Base-by-base conservation (phyloP, 1,140 invertebrate species). In the Zaprionus tsacasi region DNA sequence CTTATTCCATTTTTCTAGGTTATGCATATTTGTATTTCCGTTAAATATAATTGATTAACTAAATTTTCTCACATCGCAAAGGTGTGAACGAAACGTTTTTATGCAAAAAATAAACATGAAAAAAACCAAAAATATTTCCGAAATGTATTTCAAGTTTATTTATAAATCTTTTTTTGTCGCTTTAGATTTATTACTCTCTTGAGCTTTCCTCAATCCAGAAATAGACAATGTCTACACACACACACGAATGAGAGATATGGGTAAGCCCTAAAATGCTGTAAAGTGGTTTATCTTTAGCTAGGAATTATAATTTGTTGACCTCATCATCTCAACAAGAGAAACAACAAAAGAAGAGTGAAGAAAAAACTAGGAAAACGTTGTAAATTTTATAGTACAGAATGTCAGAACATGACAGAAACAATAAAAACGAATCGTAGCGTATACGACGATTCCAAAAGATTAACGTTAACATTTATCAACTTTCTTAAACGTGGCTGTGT, bases 381-480 rank as follows among this genome's bases (percentile, higher is more conserved):
- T 87, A 72, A 55, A 65, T 72, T 59, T 68, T 67, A n/a, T 72
- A 52, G 36, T 55, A 60, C 64, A 55, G 57, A 74, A 57, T 63
- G 58, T 75, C 72, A 50, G 67, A 70, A 64, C 59, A 75, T 64
- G 67, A 75, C 59, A 70, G 43, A 64, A 64, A 59, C 59, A 75
- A 57, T 64, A 64, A 76, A 76, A 78, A 83, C 54, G 59, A 25
- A 25, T 57, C 13, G 30, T 45, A 60, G 57, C 68, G 69, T 69
- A 71, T 60, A 61, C 64, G 50, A 70, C 64, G 50, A 70, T 63
- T 61, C 25, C 55, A 43, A 50, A 60, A 88, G 83, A 87, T 87
- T 80, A 87, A 57, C 64, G 56, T 74, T 63, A 73, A 78, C 67
- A 86, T 88, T 88, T 88, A 86, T 86, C 83, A 86, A 68, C 56